Percentiles rank a stretch among this genome's conserved stretches.
Evolutionary conservation across 1,140 invertebrate species (phyloP).

Genomic region (Ladona fulva): DNA sequence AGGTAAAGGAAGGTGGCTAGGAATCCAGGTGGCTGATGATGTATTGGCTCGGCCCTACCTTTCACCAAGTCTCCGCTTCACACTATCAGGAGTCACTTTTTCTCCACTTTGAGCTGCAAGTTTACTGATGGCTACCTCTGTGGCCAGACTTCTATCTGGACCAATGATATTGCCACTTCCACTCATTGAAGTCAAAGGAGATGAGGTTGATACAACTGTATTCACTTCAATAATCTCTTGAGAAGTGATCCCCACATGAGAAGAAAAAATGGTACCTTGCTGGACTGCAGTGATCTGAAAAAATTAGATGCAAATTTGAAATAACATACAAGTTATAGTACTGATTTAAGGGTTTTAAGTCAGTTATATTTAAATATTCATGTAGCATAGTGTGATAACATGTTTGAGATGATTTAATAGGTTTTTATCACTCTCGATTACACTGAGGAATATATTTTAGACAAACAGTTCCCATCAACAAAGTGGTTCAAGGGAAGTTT

Average conservation of each 20-base stretch:
- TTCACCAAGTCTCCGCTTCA: background rate
- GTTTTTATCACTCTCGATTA: no score
- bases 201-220: background rate
- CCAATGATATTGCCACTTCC: background rate
- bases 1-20: no score
- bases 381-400: no score
- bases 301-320: background rate
- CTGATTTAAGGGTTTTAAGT: no score
- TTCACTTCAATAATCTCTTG: background rate
- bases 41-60: background rate
- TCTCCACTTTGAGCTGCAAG: slow-evolving; percentile 3
- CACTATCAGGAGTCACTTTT: background rate
- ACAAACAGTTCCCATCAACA: no score
- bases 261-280: slow-evolving; percentile 37
- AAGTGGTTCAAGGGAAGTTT: no score
- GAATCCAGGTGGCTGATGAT: no score
- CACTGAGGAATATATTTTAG: no score
- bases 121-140: background rate
- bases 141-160: slow-evolving; percentile 3
- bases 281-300: slow-evolving; percentile 42
- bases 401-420: no score
- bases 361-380: no score
- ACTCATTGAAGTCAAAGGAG: background rate
- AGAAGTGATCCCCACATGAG: background rate
- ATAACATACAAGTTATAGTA: no score